Evolutionary conservation across 92 coral and sea anemone species (phyloP).

Genomic region (Parazoanthus darwini): DNA sequence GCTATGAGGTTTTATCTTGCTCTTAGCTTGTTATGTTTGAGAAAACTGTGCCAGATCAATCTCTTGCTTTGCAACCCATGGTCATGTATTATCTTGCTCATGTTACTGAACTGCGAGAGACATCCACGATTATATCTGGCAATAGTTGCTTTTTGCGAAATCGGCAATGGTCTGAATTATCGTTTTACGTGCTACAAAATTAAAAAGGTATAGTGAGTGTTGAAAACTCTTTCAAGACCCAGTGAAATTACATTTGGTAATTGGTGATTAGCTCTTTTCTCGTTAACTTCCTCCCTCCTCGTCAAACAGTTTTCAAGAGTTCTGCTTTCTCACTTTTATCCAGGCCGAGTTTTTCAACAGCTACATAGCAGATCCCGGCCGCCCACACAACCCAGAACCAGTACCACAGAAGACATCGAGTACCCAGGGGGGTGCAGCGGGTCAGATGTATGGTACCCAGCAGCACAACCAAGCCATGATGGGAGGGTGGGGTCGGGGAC

Average conservation of each 20-base stretch:
- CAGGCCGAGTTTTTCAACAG: slow-evolving; percentile 95
- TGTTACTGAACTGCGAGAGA: slow-evolving; percentile 68
- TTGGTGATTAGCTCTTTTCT: too few relatives aligned
- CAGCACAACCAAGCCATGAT: slow-evolving; percentile 82
- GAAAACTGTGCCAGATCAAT: slow-evolving; percentile 50
- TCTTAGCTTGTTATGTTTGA: slow-evolving; percentile 17
- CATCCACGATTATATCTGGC: background rate
- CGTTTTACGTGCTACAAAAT: too few relatives aligned
- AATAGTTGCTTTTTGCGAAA: background rate
- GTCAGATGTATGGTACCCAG: slow-evolving; percentile 81
- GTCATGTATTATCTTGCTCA: slow-evolving; percentile 55
- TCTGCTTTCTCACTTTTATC: background rate
- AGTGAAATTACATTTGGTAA: too few relatives aligned
- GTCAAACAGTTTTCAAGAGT: background rate
- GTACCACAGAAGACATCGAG: slow-evolving; percentile 67
- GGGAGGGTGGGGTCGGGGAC: slow-evolving; percentile 96
- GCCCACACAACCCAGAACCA: slow-evolving; percentile 84
- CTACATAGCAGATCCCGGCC: slow-evolving; percentile 83
- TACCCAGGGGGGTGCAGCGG: slow-evolving; percentile 61
- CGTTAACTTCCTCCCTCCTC: background rate
- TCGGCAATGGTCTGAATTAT: background rate
- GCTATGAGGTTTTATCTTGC: slow-evolving; percentile 43
- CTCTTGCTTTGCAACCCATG: slow-evolving; percentile 75
- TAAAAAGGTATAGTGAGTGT: background rate
- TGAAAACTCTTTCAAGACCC: background rate